Conservation (phyloP, 2,888 invertebrate species). For the Lottia scabra region DNA sequence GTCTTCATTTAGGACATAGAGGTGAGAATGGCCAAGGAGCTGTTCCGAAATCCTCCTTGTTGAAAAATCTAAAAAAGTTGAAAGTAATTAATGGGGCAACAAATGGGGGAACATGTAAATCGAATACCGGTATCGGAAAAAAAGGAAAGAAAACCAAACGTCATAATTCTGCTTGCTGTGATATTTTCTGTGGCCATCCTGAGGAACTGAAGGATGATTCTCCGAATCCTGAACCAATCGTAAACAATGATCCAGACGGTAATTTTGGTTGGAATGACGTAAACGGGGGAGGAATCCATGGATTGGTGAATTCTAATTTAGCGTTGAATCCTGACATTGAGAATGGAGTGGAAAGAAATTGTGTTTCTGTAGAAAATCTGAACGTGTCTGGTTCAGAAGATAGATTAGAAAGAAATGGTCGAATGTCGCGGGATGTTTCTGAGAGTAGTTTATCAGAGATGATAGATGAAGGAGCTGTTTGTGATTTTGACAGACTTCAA, state of each 20-base stretch:
- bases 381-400: not conserved
- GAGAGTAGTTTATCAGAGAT: slow-evolving; percentile 24
- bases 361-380: not conserved
- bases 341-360: not conserved
- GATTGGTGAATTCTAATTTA: not conserved
- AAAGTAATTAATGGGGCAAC: not conserved
- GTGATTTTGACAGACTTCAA: slow-evolving; percentile 27
- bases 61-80: not conserved
- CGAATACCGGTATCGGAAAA: not conserved
- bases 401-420: not conserved
- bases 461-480: slow-evolving; percentile 41
- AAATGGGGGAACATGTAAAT: not conserved
- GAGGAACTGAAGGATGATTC: not conserved
- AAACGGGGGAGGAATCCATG: not conserved
- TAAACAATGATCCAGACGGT: not conserved
- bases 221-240: not conserved
- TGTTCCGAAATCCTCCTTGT: not conserved
- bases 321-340: not conserved
- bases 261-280: not conserved
- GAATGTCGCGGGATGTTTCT: not conserved
- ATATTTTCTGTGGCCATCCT: not conserved
- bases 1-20: not conserved
- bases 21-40: not conserved
- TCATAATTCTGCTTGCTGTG: slow-evolving; percentile 3
- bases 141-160: not conserved